Base-by-base conservation (phyloP, 2,888 invertebrate species). In the Dorcus parallelipipedus region DNA sequence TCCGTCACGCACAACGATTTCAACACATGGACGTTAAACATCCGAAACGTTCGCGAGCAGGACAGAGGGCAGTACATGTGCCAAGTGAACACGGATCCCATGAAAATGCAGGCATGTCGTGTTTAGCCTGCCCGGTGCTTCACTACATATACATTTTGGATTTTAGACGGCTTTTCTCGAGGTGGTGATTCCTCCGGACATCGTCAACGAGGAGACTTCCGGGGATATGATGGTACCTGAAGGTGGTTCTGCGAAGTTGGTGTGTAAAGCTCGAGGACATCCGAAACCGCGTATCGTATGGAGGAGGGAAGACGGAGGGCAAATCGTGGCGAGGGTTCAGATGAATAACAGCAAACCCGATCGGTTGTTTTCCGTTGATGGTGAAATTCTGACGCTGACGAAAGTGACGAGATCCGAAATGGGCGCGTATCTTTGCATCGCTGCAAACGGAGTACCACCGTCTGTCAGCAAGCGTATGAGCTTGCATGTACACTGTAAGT, bases 191-290 rank as follows among this genome's bases (percentile, higher is more conserved):
- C 93, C 94, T 38, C 94, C 94, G 53, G 94, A 94, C 74, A 93
- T 94, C 67, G 83, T 93, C 69, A 91, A 90, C 73, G 93, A 93
- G 73, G 93, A 93, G 76, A 93, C 93, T 8, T 92, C 94, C 52
- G 93, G 94, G 9, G 95, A 95, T 76, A 87, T 95, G 85, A 93
- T 93, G 91, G 93, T 95, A 54, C 93, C 93, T n/a, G 94, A 94
- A 80, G 93, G 93, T 52, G 93, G 93, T 41, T 88, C 91, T 5
- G 93, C 92, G 0, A 93, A 93, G 76, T 81, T 94, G 67, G 86
- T 91, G 60, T 94, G 94, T 79, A 91, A 90, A 76, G 93, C 93
- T 1, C 83, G 90, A 59, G 93, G 94, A 3, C 90, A 86, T 73
- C 93, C 93, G 8, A 88, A 89, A 65, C 94, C 94, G 0, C 88